Percentiles rank a stretch among this genome's conserved stretches.
Conservation (phyloP, 2,113 vertebrate species). For the Ornithorhynchus anatinus region DNA sequence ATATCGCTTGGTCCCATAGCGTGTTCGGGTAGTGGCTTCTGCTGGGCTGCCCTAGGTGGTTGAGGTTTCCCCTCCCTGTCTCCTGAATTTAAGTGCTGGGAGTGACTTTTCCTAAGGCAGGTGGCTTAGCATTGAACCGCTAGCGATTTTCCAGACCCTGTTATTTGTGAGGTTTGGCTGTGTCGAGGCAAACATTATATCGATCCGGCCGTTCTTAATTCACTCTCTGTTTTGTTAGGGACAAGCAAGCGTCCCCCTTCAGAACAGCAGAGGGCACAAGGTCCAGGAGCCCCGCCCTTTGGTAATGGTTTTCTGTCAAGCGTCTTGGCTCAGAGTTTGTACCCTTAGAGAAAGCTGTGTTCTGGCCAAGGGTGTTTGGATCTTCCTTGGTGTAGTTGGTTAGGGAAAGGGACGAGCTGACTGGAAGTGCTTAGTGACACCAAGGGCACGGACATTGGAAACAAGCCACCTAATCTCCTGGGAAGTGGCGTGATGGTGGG, state of each 20-base stretch:
- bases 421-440: constrained; percentile 9
- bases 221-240: constrained; percentile 7
- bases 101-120: not conserved
- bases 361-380: not conserved
- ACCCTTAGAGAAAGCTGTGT: not conserved
- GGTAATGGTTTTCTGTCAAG: constrained; percentile 12
- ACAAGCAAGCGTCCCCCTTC: not conserved
- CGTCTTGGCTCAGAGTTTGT: not conserved
- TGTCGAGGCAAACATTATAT: constrained; percentile 17
- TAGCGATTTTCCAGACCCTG: not conserved
- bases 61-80: not conserved
- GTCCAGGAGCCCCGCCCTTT: not conserved
- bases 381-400: constrained; percentile 10
- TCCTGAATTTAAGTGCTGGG: too few species aligned
- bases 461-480: not conserved
- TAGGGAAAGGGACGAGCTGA: not conserved
- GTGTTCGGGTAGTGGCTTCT: not conserved
- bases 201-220: constrained; percentile 11
- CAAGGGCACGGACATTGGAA: not conserved
- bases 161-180: constrained; percentile 4
- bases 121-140: not conserved
- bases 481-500: not conserved
- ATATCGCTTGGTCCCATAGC: too few species aligned
- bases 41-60: not conserved
- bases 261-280: not conserved